Base-by-base conservation (phyloP, 1,140 invertebrate species). In the Camponotus pennsylvanicus region DNA sequence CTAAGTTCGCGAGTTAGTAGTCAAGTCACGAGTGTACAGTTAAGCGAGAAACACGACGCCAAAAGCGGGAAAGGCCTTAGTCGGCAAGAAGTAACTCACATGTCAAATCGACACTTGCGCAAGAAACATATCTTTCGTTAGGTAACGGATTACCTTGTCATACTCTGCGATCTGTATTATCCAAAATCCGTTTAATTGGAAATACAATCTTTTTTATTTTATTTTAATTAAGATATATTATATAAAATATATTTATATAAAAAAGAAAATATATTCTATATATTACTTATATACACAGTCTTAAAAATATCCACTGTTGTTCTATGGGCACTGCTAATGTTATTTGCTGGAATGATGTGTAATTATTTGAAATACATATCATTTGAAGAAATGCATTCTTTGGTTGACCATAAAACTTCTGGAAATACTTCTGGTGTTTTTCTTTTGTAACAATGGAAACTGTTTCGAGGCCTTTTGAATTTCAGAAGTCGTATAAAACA, bases 21-120 rank as follows among this genome's bases (percentile, higher is more conserved):
- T 88, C 34, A 61, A 40, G 71, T 89, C 70, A 88, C 84, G 57
- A 82, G 9, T 70, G 69, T 34, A 66, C 61, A 57, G 75, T 87
- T 79, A 80, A 76, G 5, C 55, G 75, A 67, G 59, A 59, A 52
- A 57, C 82, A 61, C 45, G 57, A 57, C 2, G 45, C 55, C 49
- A 66, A 79, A 80, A 80, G 52, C 77, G 7, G 77, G 21, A 75
- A 64, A 82, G 45, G 70, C 76, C 59, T 79, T 75, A 34, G 55
- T 66, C 32, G n/a, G 57, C n/a, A 21, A 66, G 55, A 77, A 85
- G 67, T 77, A 52, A 37, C 37, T 69, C 55, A 86, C 87, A 55
- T 83, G 63, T 49, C 63, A 64, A 27, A 34, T 71, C 15, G 64
- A 57, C 57, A 49, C 45, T 69, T 9, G 21, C 45, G 15, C 13